Evolutionary conservation across 2,113 vertebrate genomes (phyloP).

Genomic region (Diadophis punctatus): DNA sequence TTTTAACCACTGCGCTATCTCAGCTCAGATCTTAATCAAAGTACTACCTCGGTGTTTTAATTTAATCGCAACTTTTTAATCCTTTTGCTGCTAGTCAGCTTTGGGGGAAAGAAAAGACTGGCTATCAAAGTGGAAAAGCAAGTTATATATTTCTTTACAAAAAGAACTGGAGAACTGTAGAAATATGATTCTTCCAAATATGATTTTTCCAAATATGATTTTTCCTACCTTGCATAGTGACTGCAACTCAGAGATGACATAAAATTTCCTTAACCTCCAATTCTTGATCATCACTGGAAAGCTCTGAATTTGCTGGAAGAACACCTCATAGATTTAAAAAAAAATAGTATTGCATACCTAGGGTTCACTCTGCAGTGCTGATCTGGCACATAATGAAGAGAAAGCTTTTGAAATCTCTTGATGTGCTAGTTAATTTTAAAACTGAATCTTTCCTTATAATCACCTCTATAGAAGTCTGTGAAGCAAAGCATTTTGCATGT

Average conservation of each 20-base stretch:
- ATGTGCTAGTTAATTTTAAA: not conserved
- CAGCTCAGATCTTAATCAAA: not conserved
- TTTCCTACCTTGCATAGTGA: not conserved
- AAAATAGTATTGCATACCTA: not conserved
- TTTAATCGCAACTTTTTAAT: not conserved
- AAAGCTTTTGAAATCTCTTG: not conserved
- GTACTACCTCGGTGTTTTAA: not conserved
- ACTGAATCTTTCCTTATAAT: not conserved
- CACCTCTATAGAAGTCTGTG: not conserved
- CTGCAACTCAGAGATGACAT: not conserved
- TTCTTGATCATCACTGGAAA: not conserved
- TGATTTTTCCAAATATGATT: not conserved
- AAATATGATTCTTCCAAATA: not conserved
- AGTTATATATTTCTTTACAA: not conserved
- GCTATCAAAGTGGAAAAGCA: not conserved
- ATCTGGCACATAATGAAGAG: not conserved
- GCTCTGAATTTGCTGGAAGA: not conserved
- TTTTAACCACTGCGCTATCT: too few relatives aligned
- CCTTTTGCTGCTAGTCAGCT: not conserved
- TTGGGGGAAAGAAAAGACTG: not conserved
- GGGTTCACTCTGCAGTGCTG: not conserved
- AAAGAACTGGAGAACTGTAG: not conserved
- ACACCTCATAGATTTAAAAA: not conserved
- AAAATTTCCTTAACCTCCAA: not conserved
- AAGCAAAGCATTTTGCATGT: not conserved